Evolutionary conservation across 2,797 vertebrate species (phyloP).

Genomic region (Spondyliosoma cantharus): DNA sequence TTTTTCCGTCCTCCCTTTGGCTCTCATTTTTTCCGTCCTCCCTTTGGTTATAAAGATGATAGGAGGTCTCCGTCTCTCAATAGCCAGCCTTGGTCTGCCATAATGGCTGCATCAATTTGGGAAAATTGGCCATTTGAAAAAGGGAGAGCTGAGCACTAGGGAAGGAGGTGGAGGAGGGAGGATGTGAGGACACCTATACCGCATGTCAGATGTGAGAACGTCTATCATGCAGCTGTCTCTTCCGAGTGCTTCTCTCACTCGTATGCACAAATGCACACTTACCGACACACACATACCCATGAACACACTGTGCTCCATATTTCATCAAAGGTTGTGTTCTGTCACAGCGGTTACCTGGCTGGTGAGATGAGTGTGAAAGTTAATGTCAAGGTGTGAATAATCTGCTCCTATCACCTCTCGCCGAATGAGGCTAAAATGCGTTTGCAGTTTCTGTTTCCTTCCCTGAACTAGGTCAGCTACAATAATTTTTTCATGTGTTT

Average conservation of each 20-base stretch:
- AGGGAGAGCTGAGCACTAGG: conserved; percentile 11
- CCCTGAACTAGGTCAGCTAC: conserved; percentile 42
- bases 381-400: conserved; percentile 46
- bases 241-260: conserved; percentile 6
- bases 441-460: conserved; percentile 17
- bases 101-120: conserved; percentile 53
- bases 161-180: conserved; percentile 13
- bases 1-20: background rate
- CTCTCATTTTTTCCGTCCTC: background rate
- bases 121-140: conserved; percentile 60
- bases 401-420: conserved; percentile 28
- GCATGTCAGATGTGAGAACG: conserved; percentile 28
- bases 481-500: conserved; percentile 46
- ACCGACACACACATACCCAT: conserved; percentile 22
- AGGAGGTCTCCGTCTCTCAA: conserved; percentile 41
- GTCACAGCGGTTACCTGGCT: conserved; percentile 34
- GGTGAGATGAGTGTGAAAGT: conserved; percentile 39
- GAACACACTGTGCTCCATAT: conserved; percentile 16
- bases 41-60: conserved; percentile 35
- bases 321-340: conserved; percentile 31
- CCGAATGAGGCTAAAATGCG: conserved; percentile 42
- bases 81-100: conserved; percentile 25
- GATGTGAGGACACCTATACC: conserved; percentile 37
- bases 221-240: conserved; percentile 40
- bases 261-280: conserved; percentile 4